A percentile compares a stretch with the other conserved stretches of the same genome.
Conservation (phyloP, 2,888 invertebrate species). For the Agrotis segetum region DNA sequence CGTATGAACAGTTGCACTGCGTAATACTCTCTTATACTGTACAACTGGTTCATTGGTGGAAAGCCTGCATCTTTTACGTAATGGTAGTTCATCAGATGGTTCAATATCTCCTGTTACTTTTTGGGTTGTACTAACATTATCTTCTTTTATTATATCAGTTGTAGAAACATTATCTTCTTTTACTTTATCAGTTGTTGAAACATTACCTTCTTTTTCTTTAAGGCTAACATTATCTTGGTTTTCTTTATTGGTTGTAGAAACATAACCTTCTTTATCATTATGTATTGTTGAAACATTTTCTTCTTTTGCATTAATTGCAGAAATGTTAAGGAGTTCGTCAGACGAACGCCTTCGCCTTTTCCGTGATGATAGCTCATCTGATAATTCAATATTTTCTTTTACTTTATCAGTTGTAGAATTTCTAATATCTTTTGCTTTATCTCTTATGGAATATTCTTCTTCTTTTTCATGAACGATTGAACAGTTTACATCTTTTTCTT, state of each 20-base stretch:
- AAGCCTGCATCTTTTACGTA: slow-evolving; percentile 66
- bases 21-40: slow-evolving; percentile 69
- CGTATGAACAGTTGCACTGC: slow-evolving; percentile 65
- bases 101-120: slow-evolving; percentile 9
- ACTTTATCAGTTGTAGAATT: neutral
- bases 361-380: neutral
- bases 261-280: neutral
- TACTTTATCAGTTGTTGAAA: neutral
- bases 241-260: neutral
- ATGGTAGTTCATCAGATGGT: slow-evolving; percentile 21
- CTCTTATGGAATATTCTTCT: neutral
- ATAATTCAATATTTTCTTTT: slow-evolving; percentile 1
- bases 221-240: slow-evolving; percentile 4
- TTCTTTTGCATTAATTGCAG: neutral
- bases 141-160: slow-evolving; percentile 7
- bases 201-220: neutral
- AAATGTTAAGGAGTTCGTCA: neutral
- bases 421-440: slow-evolving; percentile 10
- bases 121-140: neutral
- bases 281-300: neutral
- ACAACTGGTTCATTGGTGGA: slow-evolving; percentile 57
- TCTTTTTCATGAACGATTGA: slow-evolving; percentile 2
- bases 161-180: slow-evolving; percentile 3
- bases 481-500: slow-evolving; percentile 4
- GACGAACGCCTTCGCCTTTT: slow-evolving; percentile 1